Conservation (phyloP, 1,140 invertebrate genomes). For the Ceratina japonica region DNA sequence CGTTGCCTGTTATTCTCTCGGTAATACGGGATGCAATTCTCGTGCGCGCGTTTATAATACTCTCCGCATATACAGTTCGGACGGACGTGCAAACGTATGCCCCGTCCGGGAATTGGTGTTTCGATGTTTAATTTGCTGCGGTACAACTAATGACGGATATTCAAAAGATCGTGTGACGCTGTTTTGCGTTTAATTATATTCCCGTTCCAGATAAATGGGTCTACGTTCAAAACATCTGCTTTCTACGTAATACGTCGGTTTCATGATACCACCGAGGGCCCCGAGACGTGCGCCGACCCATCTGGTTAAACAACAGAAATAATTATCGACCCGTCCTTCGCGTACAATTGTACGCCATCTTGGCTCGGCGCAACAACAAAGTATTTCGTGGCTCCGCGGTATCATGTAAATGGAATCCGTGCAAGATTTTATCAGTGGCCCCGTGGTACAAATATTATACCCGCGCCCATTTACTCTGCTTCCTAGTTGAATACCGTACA, state of each 20-base stretch:
- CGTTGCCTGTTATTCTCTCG: constrained; percentile 47
- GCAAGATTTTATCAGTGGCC: too few species aligned
- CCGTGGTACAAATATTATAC: too few species aligned
- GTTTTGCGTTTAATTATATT: constrained; percentile 41
- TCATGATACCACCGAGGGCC: background rate
- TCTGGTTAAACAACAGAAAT: background rate
- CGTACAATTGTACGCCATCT: too few species aligned
- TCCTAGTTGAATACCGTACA: too few species aligned
- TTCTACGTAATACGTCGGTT: background rate
- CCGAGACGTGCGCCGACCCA: background rate
- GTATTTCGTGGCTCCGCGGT: too few species aligned
- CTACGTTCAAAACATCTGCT: background rate
- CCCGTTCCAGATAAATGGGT: constrained; percentile 5
- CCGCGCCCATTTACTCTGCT: too few species aligned
- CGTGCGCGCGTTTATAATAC: constrained; percentile 36
- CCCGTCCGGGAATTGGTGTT: constrained; percentile 32
- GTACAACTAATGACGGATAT: constrained; percentile 44
- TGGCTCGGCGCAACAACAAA: too few species aligned
- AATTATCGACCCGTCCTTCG: background rate
- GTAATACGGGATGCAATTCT: constrained; percentile 49
- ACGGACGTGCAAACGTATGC: constrained; percentile 25
- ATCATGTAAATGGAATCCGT: too few species aligned
- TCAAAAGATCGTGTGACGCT: constrained; percentile 43
- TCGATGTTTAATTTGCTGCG: constrained; percentile 42
- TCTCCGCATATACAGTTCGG: constrained; percentile 17